Evolutionary conservation across 2,888 invertebrate species (phyloP).

Genomic region (Eupithecia insigniata): DNA sequence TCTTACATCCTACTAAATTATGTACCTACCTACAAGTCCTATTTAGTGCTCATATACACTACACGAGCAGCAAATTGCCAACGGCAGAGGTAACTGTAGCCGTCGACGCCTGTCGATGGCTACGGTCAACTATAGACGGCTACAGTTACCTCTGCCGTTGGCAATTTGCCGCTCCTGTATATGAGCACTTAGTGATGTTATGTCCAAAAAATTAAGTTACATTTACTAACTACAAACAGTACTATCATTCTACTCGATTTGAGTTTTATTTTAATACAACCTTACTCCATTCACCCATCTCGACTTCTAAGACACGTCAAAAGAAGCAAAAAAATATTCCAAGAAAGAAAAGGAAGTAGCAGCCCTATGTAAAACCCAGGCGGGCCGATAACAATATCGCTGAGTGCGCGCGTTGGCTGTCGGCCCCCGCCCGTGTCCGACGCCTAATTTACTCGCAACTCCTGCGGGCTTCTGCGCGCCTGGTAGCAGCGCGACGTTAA

Average conservation of each 20-base stretch:
- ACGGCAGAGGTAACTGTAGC: too few relatives aligned
- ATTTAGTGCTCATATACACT: too few relatives aligned
- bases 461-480: constrained; percentile 51
- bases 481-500: constrained; percentile 50
- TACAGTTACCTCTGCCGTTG: too few relatives aligned
- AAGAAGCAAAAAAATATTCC: constrained; percentile 4
- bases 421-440: constrained; percentile 54
- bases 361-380: constrained; percentile 66
- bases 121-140: too few relatives aligned
- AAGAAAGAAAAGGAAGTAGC: constrained; percentile 27
- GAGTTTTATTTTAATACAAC: background rate
- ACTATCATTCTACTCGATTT: background rate
- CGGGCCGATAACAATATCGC: constrained; percentile 82
- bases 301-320: constrained; percentile 6
- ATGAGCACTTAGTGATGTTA: background rate
- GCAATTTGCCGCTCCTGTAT: too few relatives aligned
- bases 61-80: too few relatives aligned
- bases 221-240: background rate
- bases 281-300: constrained; percentile 3
- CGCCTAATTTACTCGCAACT: constrained; percentile 67
- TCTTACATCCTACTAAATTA: too few relatives aligned
- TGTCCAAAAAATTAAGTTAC: background rate
- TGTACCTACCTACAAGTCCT: too few relatives aligned
- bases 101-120: too few relatives aligned
- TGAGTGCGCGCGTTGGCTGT: constrained; percentile 72